Evolutionary conservation across 2,888 invertebrate species (phyloP).

Genomic region (Willowsia nigromaculata): DNA sequence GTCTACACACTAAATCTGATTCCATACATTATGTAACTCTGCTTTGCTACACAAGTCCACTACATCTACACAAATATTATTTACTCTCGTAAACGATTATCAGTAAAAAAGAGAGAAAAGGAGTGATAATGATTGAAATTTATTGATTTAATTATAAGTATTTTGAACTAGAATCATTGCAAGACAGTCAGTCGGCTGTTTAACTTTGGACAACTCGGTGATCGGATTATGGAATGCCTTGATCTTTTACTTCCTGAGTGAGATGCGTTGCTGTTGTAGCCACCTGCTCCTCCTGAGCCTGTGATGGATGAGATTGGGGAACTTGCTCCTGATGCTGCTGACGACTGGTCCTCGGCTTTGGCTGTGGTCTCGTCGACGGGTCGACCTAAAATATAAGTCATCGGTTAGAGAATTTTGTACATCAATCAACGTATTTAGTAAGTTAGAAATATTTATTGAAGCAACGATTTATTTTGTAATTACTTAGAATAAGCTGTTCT

Average conservation of each 20-base stretch:
- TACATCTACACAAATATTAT: constrained; percentile 44
- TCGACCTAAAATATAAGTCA: constrained; percentile 57
- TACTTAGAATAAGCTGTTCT: constrained; percentile 77
- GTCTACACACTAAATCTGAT: neutral
- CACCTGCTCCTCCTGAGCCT: constrained; percentile 51
- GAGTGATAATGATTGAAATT: constrained; percentile 54
- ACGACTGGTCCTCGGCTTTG: constrained; percentile 75
- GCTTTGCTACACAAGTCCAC: constrained; percentile 31
- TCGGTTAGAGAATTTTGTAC: neutral
- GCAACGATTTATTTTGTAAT: constrained; percentile 42
- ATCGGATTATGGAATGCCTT: constrained; percentile 75
- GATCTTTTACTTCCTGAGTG: constrained; percentile 60
- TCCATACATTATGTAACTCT: constrained; percentile 3
- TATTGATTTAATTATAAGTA: constrained; percentile 55
- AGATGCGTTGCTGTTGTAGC: constrained; percentile 55
- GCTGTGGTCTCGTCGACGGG: constrained; percentile 72
- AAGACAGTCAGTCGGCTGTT: constrained; percentile 76
- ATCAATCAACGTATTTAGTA: neutral
- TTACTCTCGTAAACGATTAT: constrained; percentile 37
- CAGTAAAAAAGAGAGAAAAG: constrained; percentile 60
- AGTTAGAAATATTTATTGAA: neutral
- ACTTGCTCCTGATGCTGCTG: constrained; percentile 65
- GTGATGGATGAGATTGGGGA: constrained; percentile 57
- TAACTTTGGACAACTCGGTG: constrained; percentile 76
- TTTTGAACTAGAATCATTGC: constrained; percentile 77